Conservation (phyloP, 2,113 vertebrate species). For the Platichthys flesus region DNA sequence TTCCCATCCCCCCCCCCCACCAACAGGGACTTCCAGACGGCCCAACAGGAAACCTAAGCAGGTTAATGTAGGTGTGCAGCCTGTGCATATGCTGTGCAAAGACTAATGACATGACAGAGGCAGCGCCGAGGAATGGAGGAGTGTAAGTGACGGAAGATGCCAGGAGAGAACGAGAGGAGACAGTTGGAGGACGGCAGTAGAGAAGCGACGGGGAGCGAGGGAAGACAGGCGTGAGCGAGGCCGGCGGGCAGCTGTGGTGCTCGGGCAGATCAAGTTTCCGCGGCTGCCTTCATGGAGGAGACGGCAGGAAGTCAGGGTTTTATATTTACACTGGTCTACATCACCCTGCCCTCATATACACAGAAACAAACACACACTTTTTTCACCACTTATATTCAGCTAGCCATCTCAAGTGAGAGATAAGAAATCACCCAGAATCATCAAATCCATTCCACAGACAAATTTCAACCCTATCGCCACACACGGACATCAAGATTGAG, state of each 20-base stretch:
- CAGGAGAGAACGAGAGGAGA: slow-evolving; percentile 14
- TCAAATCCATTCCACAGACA: not conserved
- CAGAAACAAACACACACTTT: slow-evolving; percentile 9
- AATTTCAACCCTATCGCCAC: not conserved
- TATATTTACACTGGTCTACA: slow-evolving; percentile 82
- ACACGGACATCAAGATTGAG: not conserved
- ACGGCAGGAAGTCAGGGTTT: slow-evolving; percentile 79
- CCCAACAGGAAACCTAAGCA: slow-evolving; percentile 34
- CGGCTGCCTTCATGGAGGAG: slow-evolving; percentile 75
- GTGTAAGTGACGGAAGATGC: slow-evolving; percentile 9
- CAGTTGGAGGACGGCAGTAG: slow-evolving; percentile 12
- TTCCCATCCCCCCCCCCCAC: slow-evolving; percentile 28
- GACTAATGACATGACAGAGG: slow-evolving; percentile 12
- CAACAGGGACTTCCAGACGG: slow-evolving; percentile 25
- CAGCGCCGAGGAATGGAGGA: slow-evolving; percentile 14
- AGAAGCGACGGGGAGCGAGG: slow-evolving; percentile 24
- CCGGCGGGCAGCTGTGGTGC: slow-evolving; percentile 49
- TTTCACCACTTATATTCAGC: slow-evolving; percentile 19
- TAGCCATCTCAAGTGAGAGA: not conserved
- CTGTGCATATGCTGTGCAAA: slow-evolving; percentile 3
- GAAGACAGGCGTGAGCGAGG: slow-evolving; percentile 44
- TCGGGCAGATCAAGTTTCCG: slow-evolving; percentile 78
- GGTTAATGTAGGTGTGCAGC: slow-evolving; percentile 1
- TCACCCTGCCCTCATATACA: slow-evolving; percentile 65
- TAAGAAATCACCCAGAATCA: not conserved